phyloP scores from a whole-genome alignment of 2,888 invertebrate species.

The Melieria omissa region DNA sequence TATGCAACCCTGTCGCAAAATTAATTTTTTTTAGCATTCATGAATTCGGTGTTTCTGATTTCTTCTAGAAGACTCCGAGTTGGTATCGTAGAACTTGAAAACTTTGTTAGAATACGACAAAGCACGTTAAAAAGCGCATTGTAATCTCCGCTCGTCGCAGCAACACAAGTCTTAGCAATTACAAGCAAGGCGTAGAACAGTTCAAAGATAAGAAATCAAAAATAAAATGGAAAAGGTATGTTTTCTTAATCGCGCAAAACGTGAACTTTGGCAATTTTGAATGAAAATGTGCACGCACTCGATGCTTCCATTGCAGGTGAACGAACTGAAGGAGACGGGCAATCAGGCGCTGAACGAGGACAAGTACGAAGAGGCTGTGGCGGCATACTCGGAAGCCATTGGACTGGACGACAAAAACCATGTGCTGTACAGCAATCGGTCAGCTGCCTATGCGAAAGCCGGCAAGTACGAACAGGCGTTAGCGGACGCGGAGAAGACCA shows the following conservation, averaged over 20 bases:
- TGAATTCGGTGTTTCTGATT: conserved; percentile 20
- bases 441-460: conserved; percentile 88
- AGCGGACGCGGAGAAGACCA: conserved; percentile 86
- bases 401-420: conserved; percentile 82
- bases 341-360: conserved; percentile 84
- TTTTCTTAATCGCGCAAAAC: conserved; percentile 10
- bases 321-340: conserved; percentile 85
- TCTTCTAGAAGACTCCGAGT: conserved; percentile 31
- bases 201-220: conserved; percentile 1
- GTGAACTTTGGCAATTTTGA: neutral
- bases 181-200: conserved; percentile 23
- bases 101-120: neutral
- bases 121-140: conserved; percentile 1
- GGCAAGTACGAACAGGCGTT: conserved; percentile 80
- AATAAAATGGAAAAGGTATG: conserved; percentile 51
- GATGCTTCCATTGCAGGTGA: conserved; percentile 71
- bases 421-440: conserved; percentile 91
- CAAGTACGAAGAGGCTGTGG: conserved; percentile 82
- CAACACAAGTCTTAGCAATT: conserved; percentile 8
- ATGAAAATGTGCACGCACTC: conserved; percentile 14
- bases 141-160: neutral
- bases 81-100: conserved; percentile 7
- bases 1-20: conserved; percentile 21
- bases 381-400: conserved; percentile 85
- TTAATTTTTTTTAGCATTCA: conserved; percentile 3